These are phyloP conservation scores for Cynaeus angustus DNA, from an alignment of 2,888 invertebrate species.

Conservation along the genomic window DNA sequence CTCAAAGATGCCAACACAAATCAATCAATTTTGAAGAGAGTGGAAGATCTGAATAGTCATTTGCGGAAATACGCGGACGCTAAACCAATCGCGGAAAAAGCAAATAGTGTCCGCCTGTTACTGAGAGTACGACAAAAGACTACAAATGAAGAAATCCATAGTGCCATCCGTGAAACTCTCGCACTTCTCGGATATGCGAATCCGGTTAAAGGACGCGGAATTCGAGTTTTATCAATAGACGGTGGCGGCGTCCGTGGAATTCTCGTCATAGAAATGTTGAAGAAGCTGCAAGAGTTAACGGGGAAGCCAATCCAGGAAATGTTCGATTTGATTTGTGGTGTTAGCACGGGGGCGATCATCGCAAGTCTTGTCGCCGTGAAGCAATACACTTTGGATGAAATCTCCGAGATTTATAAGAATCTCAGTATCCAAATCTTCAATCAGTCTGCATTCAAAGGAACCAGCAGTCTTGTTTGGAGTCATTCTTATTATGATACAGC, in stretches of 20 bases:
- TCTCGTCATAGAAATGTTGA: conserved; percentile 86
- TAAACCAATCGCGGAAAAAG: conserved; percentile 82
- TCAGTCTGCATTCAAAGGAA: conserved; percentile 78
- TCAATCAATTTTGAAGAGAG: conserved; percentile 75
- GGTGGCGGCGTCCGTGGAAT: conserved; percentile 92
- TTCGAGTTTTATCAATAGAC: conserved; percentile 88
- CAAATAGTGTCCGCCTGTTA: conserved; percentile 79
- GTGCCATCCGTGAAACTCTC: conserved; percentile 72
- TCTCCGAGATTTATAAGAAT: conserved; percentile 76
- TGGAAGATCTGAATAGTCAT: conserved; percentile 83
- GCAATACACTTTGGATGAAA: conserved; percentile 75
- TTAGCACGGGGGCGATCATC: conserved; percentile 85
- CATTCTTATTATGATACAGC: conserved; percentile 92
- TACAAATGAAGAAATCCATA: conserved; percentile 61
- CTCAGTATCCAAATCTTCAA: conserved; percentile 79
- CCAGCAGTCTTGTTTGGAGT: conserved; percentile 84
- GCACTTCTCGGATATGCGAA: conserved; percentile 82
- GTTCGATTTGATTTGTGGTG: conserved; percentile 91
- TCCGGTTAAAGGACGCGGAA: conserved; percentile 81
- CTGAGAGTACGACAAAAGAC: conserved; percentile 73
- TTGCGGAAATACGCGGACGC: conserved; percentile 84
- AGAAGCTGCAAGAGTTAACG: conserved; percentile 82
- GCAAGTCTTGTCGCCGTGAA: conserved; percentile 70
- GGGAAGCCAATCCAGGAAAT: conserved; percentile 81
- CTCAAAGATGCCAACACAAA: conserved; percentile 75